These are phyloP conservation scores for Cathartes aura DNA, from an alignment of 2,113 vertebrate genomes.

Conservation along the genomic window DNA sequence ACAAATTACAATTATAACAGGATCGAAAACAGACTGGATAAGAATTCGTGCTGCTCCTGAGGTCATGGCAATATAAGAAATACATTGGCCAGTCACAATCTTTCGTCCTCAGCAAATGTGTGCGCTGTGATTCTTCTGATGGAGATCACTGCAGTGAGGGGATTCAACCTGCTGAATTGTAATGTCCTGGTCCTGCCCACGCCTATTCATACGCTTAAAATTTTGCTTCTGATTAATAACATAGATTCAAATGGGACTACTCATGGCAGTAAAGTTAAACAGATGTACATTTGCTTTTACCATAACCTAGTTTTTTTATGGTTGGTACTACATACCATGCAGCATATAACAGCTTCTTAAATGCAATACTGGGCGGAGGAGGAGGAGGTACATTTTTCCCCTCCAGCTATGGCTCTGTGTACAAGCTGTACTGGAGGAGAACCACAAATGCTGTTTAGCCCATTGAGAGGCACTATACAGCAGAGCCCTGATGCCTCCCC, in stretches of 20 bases:
- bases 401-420: not conserved
- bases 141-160: not conserved
- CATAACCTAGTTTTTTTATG: not conserved
- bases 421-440: not conserved
- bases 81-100: too few relatives aligned
- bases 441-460: not conserved
- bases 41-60: not conserved
- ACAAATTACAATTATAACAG: not conserved
- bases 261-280: not conserved
- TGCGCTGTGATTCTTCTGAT: rapidly evolving
- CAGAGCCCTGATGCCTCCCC: not conserved
- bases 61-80: not conserved
- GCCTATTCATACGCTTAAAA: not conserved
- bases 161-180: not conserved
- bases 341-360: not conserved
- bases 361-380: not conserved
- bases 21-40: not conserved
- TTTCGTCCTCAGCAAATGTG: not conserved
- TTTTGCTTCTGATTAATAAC: not conserved
- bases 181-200: not conserved
- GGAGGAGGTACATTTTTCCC: not conserved
- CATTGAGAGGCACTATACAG: rapidly evolving
- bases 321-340: not conserved
- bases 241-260: not conserved
- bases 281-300: not conserved